Base-by-base conservation (phyloP, 2,888 invertebrate genomes). In the Plebejus melissa region DNA sequence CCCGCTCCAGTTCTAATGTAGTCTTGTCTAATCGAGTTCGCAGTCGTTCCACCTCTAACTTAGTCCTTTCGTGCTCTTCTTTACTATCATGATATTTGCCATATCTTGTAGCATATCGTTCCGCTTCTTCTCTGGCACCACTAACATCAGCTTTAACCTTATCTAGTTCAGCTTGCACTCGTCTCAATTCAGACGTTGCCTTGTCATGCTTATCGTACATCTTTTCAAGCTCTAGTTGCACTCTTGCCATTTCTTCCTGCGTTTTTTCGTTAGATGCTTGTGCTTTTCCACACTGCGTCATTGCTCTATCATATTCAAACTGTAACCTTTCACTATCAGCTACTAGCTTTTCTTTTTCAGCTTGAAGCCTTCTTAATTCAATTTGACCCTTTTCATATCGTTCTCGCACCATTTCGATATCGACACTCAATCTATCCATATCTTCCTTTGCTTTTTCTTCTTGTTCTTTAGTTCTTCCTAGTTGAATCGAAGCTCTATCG, bases 361-460 rank as follows among this genome's bases (percentile, higher is more conserved):
- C 97, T 91, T 96, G 97, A 50, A 97, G 88, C 76, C 97, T 94
- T 81, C 98, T 94, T 72, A 97, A 89, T 89, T 98, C 98, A 77
- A 97, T 96, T 87, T 98, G 97, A 16, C 96, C 94, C 88, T 98
- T 98, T 83, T 98, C 98, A 85, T 97, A 97, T 74, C 98, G 95
- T 82, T 98, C 98, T 72, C 98, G 95, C 79, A 97, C 95, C 95
- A 98, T 97, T 87, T 98, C 98, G 41, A 97, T 94, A 82, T 98
- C 98, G 75, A 97, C 95, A 80, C 95, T 92, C 80, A 97, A 86
- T 81, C 97, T 94, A 82, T 97, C 97, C 84, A 97, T 94, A 81
- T 97, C 97, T 84, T 97, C 97, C 83, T 98, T 97, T 46, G 97
- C 96, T 86, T 98, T 98, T 81, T 98, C 98, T 91, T 98, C 98